A percentile compares a stretch with the other conserved stretches of the same genome.
phyloP scores from a whole-genome alignment of 2,797 vertebrate species.

The Alectoris magna region DNA sequence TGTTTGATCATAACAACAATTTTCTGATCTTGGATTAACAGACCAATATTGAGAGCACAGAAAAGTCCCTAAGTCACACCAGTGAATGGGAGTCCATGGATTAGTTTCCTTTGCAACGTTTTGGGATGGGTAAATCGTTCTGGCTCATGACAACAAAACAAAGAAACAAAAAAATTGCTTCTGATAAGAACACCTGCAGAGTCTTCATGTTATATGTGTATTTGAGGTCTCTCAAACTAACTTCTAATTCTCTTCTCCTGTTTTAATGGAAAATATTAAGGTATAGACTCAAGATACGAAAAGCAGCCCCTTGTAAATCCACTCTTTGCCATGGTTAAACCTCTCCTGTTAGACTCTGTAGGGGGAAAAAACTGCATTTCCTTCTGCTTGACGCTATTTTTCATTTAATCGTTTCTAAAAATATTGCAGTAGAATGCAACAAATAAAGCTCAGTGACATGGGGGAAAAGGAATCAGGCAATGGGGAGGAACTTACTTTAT shows the following conservation, averaged over 20 bases:
- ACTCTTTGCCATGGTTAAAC: background rate
- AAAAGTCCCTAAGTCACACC: background rate
- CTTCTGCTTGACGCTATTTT: background rate
- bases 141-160: accelerated
- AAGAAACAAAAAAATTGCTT: accelerated
- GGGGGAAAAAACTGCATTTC: background rate
- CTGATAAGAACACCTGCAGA: background rate
- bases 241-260: background rate
- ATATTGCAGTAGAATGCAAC: background rate
- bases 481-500: background rate
- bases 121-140: background rate
- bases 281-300: background rate
- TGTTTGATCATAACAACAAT: background rate
- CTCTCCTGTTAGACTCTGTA: background rate
- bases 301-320: background rate
- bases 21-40: background rate
- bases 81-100: background rate
- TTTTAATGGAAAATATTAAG: background rate
- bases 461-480: background rate
- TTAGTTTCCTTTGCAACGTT: background rate
- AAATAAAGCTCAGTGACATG: background rate
- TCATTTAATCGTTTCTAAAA: background rate
- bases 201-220: background rate
- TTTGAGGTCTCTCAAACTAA: background rate
- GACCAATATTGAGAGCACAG: background rate